phyloP scores from a whole-genome alignment of 2,888 invertebrate genomes.

The Rosalia funebris region DNA sequence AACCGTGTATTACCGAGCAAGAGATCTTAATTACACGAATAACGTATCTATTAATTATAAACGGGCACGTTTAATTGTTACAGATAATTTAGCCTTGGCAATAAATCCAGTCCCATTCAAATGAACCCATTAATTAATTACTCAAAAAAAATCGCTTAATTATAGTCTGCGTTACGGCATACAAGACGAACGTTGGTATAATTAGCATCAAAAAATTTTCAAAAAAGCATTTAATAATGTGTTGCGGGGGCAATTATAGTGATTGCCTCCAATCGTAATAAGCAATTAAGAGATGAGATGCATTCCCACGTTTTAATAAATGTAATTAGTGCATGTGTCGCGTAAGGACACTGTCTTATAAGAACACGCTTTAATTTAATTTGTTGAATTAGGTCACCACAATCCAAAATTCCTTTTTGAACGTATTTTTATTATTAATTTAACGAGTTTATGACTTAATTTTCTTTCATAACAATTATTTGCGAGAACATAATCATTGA shows the following conservation, averaged over 20 bases:
- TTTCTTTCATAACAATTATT: too few relatives aligned
- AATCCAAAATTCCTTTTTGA: too few relatives aligned
- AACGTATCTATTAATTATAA: conserved; percentile 20
- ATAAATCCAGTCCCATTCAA: conserved; percentile 37
- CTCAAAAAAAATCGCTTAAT: conserved; percentile 35
- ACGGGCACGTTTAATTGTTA: conserved; percentile 29
- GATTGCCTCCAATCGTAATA: conserved; percentile 29
- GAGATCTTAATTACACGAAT: conserved; percentile 19
- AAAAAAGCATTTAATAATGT: conserved; percentile 39
- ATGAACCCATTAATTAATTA: conserved; percentile 38
- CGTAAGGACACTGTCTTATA: not conserved
- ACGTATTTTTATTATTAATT: too few relatives aligned
- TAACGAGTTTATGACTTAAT: too few relatives aligned
- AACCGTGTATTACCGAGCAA: not conserved
- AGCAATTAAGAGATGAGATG: conserved; percentile 35
- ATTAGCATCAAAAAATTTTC: conserved; percentile 34
- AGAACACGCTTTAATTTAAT: too few relatives aligned
- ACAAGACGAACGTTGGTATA: conserved; percentile 31
- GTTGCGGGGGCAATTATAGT: conserved; percentile 35
- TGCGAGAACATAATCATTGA: too few relatives aligned
- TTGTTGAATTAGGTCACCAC: too few relatives aligned
- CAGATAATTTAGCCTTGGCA: conserved; percentile 18
- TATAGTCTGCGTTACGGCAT: conserved; percentile 26
- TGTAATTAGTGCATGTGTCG: not conserved
- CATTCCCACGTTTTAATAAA: conserved; percentile 37